Evolutionary conservation across 37 sponge, comb jelly and placozoan species (phyloP).

Genomic region (Eunapius fragilis): DNA sequence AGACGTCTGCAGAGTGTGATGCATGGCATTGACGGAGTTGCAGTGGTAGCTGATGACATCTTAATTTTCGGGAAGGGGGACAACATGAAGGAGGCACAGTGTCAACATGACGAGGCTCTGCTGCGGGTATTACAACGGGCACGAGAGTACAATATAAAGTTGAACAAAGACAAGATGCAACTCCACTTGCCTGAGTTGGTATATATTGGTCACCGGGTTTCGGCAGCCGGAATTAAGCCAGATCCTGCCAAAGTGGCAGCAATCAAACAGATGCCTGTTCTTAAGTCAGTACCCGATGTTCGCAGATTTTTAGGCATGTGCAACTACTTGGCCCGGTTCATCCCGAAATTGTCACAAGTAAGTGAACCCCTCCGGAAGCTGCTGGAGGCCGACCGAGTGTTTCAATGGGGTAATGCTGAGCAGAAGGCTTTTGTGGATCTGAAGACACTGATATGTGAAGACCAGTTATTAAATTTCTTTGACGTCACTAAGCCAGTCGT

Average conservation of each 20-base stretch:
- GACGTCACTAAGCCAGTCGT: not conserved
- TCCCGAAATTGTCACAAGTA: not conserved
- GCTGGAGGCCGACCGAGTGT: not conserved
- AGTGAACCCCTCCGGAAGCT: not conserved
- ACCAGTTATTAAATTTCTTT: not conserved
- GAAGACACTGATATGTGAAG: not conserved
- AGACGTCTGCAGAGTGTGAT: conserved; percentile 1
- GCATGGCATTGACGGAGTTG: conserved; percentile 30
- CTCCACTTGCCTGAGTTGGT: not conserved
- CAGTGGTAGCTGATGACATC: conserved; percentile 37
- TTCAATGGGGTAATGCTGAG: not conserved
- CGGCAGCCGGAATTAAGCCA: conserved; percentile 5
- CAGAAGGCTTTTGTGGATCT: not conserved
- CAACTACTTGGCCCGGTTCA: not conserved
- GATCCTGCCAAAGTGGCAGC: conserved; percentile 29
- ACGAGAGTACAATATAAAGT: conserved; percentile 1
- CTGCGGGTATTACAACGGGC: conserved; percentile 2
- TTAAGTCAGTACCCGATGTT: conserved; percentile 1
- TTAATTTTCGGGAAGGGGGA: conserved; percentile 22
- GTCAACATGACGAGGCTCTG: conserved; percentile 17
- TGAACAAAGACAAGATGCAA: conserved; percentile 12
- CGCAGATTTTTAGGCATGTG: not conserved
- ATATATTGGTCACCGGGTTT: conserved; percentile 1
- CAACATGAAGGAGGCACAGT: not conserved
- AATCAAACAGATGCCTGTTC: conserved; percentile 4